Evolutionary conservation across 2,797 vertebrate species (phyloP), one percentile per base, ranked within the genome.

Genomic region (Ctenosaura bakeri): DNA sequence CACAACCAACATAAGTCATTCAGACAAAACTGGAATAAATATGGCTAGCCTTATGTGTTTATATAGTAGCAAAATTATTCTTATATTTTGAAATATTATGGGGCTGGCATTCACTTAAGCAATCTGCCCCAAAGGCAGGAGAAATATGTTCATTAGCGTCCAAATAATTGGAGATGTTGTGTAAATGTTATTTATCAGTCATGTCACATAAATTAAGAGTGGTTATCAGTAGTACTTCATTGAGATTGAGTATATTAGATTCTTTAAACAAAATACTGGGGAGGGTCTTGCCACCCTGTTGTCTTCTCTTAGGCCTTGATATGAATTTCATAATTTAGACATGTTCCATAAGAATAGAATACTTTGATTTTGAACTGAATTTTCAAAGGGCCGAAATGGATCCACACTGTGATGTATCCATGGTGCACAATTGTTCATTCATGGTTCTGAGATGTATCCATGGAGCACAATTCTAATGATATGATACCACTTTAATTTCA

Each of bases 1-100:
- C 5, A 32, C 12, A 62, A 62, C n/a, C 38, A 59, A 13, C 35
- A 42, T 6, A 50, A 71, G 24, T 52, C 35, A 38, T 16, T 1
- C 10, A 26, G 29, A 64, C 66, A 82, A 74, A 59, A 46, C 20
- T 83, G 7, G 26, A 62, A 59, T 80, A 88, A 81, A 88, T 66
- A 35, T 24, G 20, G 38, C 20, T 77, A 77, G 38, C 22, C 8
- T 26, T 24, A 2, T 46, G 29, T 42, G 4, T 46, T 32, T 52
- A 73, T 20, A 88, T 73, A 52, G 64, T 46, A 77, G 73, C 32
- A 77, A 77, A 76, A 52, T 74, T 74, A 24, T 77, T 69, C 73
- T 38, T 64, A 38, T 66, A 77, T 77, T 85, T 78, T 78, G 82
- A 85, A 89, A 89, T 85, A 46, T 84, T 88, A 73, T 78, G 74